Percentiles rank a stretch among this genome's conserved stretches.
phyloP scores from a whole-genome alignment of 2,797 vertebrate species.

The Sebastes trivittatus region DNA sequence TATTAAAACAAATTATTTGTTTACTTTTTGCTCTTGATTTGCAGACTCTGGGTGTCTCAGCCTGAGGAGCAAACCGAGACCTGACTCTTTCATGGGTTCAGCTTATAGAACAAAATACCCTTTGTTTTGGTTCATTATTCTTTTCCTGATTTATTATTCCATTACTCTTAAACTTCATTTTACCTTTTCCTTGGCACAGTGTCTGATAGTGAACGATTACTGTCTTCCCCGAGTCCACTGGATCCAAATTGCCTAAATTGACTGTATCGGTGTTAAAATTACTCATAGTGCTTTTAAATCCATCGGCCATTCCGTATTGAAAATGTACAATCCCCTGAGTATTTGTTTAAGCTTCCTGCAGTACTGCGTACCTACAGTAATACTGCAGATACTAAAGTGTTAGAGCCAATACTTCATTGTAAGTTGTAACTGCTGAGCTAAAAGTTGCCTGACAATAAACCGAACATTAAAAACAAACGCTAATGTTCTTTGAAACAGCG shows the following conservation, averaged over 20 bases:
- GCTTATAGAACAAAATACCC: not conserved
- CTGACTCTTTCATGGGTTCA: not conserved
- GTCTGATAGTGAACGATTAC: not conserved
- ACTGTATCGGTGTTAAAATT: not conserved
- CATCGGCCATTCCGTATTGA: not conserved
- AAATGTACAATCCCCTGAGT: not conserved
- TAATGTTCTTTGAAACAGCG: not conserved
- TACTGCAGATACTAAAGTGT: not conserved
- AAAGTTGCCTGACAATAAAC: not conserved
- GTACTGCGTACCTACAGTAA: not conserved
- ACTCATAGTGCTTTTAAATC: not conserved
- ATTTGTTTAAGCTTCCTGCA: not conserved
- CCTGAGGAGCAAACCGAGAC: conserved; percentile 20
- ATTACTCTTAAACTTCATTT: not conserved
- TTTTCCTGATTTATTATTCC: not conserved
- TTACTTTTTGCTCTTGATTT: conserved; percentile 16
- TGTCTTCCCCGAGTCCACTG: not conserved
- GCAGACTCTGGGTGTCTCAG: not conserved
- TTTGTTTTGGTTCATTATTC: not conserved
- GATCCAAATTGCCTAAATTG: not conserved
- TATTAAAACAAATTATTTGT: not conserved
- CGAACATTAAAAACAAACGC: conserved; percentile 14
- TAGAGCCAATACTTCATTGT: not conserved
- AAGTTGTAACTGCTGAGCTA: not conserved
- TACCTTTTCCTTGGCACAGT: not conserved